Base-by-base conservation (phyloP, 2,797 vertebrate species). In the Percopsis omiscomaycus region DNA sequence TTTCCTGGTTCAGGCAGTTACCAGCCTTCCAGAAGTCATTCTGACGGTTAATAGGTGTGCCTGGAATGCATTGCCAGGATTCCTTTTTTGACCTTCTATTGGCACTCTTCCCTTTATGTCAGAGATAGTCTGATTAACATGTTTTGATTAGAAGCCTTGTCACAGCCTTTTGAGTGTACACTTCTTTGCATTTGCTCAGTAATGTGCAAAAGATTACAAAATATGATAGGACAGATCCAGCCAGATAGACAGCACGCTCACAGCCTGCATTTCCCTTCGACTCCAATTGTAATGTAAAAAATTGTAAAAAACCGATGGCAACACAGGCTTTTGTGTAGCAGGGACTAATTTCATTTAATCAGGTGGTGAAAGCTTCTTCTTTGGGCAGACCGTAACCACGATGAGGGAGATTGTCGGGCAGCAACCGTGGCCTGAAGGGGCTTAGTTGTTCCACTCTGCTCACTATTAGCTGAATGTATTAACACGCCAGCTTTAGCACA, bases 331-430 rank as follows among this genome's bases (percentile, higher is more conserved):
- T 63, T 71, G 55, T 59, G 53, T 57, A 45, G 53, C 44, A 3
- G 28, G 44, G 70, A 28, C 56, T 69, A 64, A 11, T 9, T 74
- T 55, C 30, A 42, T 66, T 69, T 53, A 73, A 73, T 58, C 53
- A 47, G 2, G 16, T 46, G 15, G 56, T 70, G 62, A 71, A 27
- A 3, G 32, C 44, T 51, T 13, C 44, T 51, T 13, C 27, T 32
- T 8, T 15, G 22, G 22, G 12, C 12, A 57, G 51, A 29, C 9
- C 55, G 9, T 28, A 50, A 16, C 0, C 5, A 45, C 50, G 77
- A 54, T 66, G 63, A 46, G 69, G 53, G 3, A 60, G 71, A 68
- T 80, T 69, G 78, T 77, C 60, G 74, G 55, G 47, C 27, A 66
- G 77, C 67, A 78, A 77, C 78, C 2, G 0, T 58, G 57, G 65